These are phyloP conservation scores for Dasypus novemcinctus DNA, from an alignment of 2,113 vertebrate genomes.

Conservation along the genomic window DNA sequence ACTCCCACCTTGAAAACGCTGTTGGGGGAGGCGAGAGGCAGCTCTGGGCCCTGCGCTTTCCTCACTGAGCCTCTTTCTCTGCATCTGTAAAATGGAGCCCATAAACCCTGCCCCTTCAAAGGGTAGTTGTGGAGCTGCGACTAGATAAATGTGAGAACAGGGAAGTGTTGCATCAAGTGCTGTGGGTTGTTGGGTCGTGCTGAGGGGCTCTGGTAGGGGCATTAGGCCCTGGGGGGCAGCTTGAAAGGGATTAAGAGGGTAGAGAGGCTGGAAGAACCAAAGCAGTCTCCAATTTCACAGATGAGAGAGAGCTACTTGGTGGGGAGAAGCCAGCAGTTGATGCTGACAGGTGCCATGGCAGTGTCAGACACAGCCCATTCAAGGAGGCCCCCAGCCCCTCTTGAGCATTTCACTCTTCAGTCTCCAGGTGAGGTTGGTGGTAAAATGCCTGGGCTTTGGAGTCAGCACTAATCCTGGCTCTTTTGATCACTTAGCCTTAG, in stretches of 20 bases:
- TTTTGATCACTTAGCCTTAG: background rate
- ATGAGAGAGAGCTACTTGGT: background rate
- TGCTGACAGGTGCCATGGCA: background rate
- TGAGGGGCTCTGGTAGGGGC: background rate
- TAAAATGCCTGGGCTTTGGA: background rate
- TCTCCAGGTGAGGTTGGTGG: background rate
- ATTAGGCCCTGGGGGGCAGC: background rate
- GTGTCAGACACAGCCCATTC: background rate
- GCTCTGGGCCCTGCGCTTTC: background rate
- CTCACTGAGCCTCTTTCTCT: background rate
- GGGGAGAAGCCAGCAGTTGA: background rate
- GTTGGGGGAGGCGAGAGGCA: background rate
- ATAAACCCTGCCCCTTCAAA: background rate
- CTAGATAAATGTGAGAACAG: background rate
- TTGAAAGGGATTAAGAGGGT: background rate
- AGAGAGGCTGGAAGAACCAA: background rate
- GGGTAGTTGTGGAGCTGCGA: background rate
- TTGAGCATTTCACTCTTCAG: background rate
- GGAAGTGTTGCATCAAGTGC: background rate
- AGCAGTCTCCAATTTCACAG: background rate
- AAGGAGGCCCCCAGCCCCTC: background rate
- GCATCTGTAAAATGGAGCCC: background rate
- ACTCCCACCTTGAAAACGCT: background rate
- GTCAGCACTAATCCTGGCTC: background rate
- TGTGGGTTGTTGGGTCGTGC: background rate